Conservation (phyloP, 35 echinoderm and acorn worm species). For the Lytechinus pictus region DNA sequence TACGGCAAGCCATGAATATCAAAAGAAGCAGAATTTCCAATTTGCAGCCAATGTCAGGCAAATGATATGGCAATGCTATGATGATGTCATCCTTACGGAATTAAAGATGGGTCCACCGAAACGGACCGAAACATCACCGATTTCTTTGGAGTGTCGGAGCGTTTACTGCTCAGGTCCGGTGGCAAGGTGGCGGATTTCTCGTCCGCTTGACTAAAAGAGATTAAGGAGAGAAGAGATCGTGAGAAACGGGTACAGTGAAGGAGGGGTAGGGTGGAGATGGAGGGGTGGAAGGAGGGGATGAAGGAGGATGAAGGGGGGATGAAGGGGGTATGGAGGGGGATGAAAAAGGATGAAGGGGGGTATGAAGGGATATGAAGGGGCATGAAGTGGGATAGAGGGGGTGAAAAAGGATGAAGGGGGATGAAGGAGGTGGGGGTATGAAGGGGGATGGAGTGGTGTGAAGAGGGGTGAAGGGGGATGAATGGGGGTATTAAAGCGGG, state of each 20-base stretch:
- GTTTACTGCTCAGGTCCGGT: conserved; percentile 12
- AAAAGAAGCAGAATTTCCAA: background rate
- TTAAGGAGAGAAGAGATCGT: background rate
- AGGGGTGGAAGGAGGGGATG: background rate
- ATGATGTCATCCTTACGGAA: conserved; percentile 17
- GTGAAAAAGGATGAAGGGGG: background rate
- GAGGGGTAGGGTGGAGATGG: too few species aligned
- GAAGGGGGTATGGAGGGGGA: too few species aligned
- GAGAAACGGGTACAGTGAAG: background rate
- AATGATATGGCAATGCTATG: background rate
- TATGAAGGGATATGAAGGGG: too few species aligned
- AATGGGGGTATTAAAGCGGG: background rate
- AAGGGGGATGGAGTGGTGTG: background rate
- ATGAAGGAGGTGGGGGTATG: too few species aligned
- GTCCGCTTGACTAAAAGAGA: background rate
- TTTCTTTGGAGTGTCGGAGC: conserved; percentile 17
- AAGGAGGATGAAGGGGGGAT: too few species aligned
- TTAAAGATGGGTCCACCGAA: background rate
- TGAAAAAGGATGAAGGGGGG: background rate
- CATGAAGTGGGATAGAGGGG: background rate
- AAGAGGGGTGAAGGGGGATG: background rate
- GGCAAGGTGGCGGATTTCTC: conserved; percentile 12
- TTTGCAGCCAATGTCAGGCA: background rate
- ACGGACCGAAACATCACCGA: conserved; percentile 30
- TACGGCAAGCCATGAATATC: background rate